Conservation (phyloP, 2,797 vertebrate species). For the Cynopterus sphinx region DNA sequence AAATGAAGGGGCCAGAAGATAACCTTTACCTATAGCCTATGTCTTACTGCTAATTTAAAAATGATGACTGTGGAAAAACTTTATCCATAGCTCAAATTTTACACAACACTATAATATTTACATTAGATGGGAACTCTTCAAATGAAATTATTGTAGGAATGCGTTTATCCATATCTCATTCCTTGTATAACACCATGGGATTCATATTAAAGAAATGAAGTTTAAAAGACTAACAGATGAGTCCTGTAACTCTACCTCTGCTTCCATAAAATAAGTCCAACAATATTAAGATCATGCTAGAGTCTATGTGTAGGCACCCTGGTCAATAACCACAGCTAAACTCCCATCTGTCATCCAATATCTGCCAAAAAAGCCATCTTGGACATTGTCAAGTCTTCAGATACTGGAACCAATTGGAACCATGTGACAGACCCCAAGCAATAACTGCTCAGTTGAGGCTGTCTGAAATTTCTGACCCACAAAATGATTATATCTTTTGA, state of each 20-base stretch:
- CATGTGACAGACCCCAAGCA: neutral
- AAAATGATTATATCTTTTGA: neutral
- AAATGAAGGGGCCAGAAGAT: neutral
- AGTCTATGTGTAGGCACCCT: neutral
- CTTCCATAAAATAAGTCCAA: neutral
- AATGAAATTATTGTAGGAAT: conserved; percentile 11
- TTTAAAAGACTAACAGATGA: neutral
- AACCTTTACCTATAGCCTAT: neutral
- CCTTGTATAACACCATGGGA: too few species aligned
- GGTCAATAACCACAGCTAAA: neutral
- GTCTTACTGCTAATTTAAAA: neutral
- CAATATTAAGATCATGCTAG: neutral
- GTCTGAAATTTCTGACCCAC: neutral
- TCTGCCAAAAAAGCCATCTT: neutral
- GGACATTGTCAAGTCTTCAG: neutral
- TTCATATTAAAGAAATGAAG: neutral
- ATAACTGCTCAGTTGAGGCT: neutral
- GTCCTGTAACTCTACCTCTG: neutral
- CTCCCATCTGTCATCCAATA: neutral
- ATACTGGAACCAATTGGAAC: neutral
- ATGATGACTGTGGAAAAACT: neutral
- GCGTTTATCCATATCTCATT: neutral
- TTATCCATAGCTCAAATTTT: neutral
- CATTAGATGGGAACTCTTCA: neutral
- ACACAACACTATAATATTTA: neutral